Evolutionary conservation across 1,140 invertebrate species (phyloP).

Genomic region (Sycophaga agraensis): DNA sequence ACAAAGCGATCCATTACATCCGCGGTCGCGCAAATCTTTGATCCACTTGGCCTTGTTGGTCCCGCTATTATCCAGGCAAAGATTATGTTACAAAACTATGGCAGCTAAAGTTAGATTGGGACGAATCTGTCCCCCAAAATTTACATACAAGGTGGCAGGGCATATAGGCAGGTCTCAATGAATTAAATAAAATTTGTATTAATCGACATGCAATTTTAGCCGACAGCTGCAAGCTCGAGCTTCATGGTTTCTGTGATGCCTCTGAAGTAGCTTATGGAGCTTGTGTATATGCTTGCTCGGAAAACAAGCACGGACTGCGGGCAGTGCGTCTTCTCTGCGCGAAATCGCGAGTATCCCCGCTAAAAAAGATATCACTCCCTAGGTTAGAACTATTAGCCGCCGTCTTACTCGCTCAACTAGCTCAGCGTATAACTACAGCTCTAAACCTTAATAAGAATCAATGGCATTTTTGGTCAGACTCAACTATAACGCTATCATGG

Average conservation of each 20-base stretch:
- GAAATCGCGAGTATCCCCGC: conserved; percentile 3
- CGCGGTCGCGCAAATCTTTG: not conserved
- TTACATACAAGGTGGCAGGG: not conserved
- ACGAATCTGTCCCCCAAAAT: conserved; percentile 3
- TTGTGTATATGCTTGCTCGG: not conserved
- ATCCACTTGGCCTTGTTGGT: conserved; percentile 4
- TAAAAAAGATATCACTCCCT: not conserved
- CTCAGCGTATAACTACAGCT: not conserved
- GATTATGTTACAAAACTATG: not conserved
- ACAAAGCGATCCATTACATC: not conserved
- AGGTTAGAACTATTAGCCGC: conserved; percentile 38
- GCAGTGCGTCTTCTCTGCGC: not conserved
- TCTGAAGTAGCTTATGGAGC: not conserved
- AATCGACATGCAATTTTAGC: not conserved
- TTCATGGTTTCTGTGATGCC: conserved; percentile 7
- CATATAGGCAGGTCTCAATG: not conserved
- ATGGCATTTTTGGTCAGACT: not conserved
- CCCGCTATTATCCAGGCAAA: not conserved
- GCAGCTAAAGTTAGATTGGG: not conserved
- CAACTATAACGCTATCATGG: not conserved
- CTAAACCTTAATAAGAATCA: not conserved
- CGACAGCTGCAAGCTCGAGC: not conserved
- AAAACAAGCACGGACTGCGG: not conserved
- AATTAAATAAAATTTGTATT: not conserved
- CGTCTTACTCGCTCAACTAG: not conserved